Percentiles rank a stretch among this genome's conserved stretches.
Evolutionary conservation across 2,113 vertebrate genomes (phyloP).

Genomic region (Plecturocebus donacophilus): DNA sequence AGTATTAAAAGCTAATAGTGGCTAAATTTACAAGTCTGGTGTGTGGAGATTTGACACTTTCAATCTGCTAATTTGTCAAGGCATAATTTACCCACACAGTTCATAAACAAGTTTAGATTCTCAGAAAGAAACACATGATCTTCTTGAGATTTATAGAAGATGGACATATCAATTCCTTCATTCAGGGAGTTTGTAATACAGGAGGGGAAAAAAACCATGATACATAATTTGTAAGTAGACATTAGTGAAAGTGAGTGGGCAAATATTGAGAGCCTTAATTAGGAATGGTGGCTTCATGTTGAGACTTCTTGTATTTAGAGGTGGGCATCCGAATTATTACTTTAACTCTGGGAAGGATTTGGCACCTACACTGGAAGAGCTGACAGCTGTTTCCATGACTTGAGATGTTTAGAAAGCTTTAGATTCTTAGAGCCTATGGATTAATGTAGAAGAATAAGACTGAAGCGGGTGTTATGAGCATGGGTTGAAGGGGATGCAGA

Average conservation of each 20-base stretch:
- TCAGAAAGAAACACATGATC: conserved; percentile 40
- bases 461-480: neutral
- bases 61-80: conserved; percentile 63
- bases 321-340: neutral
- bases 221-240: neutral
- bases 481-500: neutral
- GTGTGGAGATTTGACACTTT: conserved; percentile 61
- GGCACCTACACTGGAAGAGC: neutral
- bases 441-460: neutral
- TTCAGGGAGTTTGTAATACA: conserved; percentile 3
- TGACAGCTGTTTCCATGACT: conserved; percentile 9
- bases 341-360: neutral
- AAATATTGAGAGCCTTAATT: neutral
- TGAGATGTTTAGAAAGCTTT: conserved; percentile 14
- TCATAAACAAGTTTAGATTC: conserved; percentile 60
- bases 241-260: neutral
- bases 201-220: neutral
- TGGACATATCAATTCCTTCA: neutral
- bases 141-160: conserved; percentile 47
- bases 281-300: neutral
- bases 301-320: neutral
- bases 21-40: conserved; percentile 50
- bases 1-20: conserved; percentile 59
- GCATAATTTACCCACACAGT: conserved; percentile 63
- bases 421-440: neutral